Conservation (phyloP, 2,888 invertebrate species). For the Mylabris sibirica region DNA sequence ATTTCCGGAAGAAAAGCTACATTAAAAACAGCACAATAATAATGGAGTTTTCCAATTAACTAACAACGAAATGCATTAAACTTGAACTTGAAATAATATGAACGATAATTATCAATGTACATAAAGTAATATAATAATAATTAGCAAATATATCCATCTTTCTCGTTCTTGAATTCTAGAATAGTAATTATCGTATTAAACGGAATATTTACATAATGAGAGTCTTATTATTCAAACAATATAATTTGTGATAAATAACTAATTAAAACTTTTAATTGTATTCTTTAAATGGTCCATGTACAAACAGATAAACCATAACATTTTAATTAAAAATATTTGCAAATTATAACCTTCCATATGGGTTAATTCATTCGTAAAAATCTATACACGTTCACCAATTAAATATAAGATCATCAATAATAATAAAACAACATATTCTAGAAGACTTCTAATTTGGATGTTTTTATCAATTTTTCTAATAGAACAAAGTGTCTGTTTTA, state of each 20-base stretch:
- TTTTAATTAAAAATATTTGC: background rate
- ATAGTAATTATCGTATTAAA: background rate
- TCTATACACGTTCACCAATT: background rate
- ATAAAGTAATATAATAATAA: background rate
- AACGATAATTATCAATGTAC: background rate
- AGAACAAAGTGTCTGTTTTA: background rate
- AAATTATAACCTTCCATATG: background rate
- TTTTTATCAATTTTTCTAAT: no score
- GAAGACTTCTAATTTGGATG: no score
- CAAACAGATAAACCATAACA: background rate
- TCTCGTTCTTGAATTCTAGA: background rate
- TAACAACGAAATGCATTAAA: background rate
- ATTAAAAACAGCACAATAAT: background rate
- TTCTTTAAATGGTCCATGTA: slow-evolving; percentile 6
- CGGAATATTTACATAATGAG: slow-evolving; percentile 5
- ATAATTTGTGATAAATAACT: background rate
- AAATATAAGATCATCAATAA: background rate
- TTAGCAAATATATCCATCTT: background rate
- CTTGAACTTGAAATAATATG: background rate
- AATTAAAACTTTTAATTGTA: background rate
- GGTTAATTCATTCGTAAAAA: background rate
- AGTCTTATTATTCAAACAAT: background rate
- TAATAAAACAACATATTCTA: background rate
- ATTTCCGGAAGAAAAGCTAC: background rate
- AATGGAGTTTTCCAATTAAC: background rate